These are phyloP conservation scores for Dendrolimus punctatus DNA, from an alignment of 1,140 invertebrate species.

Conservation along the genomic window DNA sequence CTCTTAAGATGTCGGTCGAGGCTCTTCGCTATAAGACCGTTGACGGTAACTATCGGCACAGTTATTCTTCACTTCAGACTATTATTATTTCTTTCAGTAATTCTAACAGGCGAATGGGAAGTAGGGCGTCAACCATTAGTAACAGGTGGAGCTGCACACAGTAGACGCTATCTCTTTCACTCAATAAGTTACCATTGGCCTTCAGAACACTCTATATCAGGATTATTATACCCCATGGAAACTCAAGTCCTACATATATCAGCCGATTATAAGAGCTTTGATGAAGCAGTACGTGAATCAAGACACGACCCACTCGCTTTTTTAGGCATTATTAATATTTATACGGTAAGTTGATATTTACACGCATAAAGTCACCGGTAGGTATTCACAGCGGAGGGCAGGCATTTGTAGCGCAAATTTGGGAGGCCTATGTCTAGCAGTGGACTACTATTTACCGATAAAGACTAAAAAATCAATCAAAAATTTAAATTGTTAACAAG, in stretches of 20 bases:
- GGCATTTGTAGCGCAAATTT: not conserved
- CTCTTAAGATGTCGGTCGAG: too few species aligned
- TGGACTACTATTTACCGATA: too few species aligned
- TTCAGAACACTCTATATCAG: conserved; percentile 40
- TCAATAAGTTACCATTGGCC: conserved; percentile 38
- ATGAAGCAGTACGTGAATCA: conserved; percentile 28
- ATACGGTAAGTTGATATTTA: conserved; percentile 24
- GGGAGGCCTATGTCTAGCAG: too few species aligned
- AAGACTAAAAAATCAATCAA: too few species aligned
- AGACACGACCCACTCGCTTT: conserved; percentile 31
- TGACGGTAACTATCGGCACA: too few species aligned
- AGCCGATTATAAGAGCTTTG: conserved; percentile 30
- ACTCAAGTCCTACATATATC: conserved; percentile 38
- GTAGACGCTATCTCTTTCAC: conserved; percentile 46
- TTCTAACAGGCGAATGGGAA: conserved; percentile 34
- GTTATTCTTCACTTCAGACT: too few species aligned
- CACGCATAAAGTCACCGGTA: too few species aligned
- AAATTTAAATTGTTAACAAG: too few species aligned
- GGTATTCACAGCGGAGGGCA: too few species aligned
- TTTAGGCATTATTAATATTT: conserved; percentile 36
- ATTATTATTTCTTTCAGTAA: conserved; percentile 23
- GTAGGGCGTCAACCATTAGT: conserved; percentile 24
- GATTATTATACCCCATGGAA: conserved; percentile 38
- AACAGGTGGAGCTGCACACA: conserved; percentile 44
- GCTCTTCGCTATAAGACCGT: too few species aligned